Conservation (phyloP, 1,140 invertebrate genomes). For the Medauroidea extradentata region DNA sequence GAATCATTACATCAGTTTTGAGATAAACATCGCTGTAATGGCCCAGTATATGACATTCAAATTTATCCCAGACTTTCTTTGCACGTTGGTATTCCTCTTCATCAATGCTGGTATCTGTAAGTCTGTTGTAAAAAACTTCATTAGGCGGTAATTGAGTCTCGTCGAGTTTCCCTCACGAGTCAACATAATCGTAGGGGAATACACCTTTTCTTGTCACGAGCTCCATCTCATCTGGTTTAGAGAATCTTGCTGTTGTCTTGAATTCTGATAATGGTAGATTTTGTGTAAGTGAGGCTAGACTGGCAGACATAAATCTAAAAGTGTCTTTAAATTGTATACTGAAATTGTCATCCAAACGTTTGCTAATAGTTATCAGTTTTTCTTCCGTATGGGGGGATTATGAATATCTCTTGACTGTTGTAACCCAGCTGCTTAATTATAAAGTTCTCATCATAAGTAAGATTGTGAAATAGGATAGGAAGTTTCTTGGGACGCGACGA, state of each 20-base stretch:
- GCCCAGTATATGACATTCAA: conserved; percentile 36
- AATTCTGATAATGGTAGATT: conserved; percentile 9
- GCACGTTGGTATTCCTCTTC: conserved; percentile 41
- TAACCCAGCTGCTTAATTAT: neutral
- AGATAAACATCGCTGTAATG: conserved; percentile 44
- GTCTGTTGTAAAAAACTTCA: conserved; percentile 37
- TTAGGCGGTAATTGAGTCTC: conserved; percentile 34
- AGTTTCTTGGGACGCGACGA: neutral
- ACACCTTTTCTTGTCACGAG: conserved; percentile 29
- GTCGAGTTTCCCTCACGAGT: conserved; percentile 29
- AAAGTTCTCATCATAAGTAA: neutral
- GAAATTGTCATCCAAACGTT: too few species aligned
- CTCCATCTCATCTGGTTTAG: conserved; percentile 12
- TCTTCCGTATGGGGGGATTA: neutral
- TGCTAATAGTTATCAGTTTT: neutral
- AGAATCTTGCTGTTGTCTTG: neutral
- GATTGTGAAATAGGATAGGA: neutral
- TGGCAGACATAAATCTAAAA: conserved; percentile 30
- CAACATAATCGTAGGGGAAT: conserved; percentile 35
- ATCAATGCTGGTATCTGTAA: conserved; percentile 30
- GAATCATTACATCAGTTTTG: conserved; percentile 43
- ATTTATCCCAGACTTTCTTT: conserved; percentile 41
- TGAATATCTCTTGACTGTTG: neutral
- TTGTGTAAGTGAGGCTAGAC: conserved; percentile 24
- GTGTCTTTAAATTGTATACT: conserved; percentile 32